Evolutionary conservation across 2,113 vertebrate species (phyloP), one percentile per base, ranked within the genome.

Genomic region (Tragelaphus strepsiceros): DNA sequence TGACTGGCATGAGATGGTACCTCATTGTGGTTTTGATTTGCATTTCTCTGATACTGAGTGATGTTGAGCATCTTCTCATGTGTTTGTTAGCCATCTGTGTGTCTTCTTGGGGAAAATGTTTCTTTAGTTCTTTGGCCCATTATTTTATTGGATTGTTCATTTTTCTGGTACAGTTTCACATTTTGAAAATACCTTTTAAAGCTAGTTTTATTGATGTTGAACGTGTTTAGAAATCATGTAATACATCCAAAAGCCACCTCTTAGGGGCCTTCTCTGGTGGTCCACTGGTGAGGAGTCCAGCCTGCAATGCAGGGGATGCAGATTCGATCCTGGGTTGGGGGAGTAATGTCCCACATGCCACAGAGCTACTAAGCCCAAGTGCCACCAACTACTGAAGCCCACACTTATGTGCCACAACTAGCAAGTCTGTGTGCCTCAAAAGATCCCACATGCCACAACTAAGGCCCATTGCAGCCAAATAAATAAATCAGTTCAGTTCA

Each of bases 131-230:
- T 71, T 35, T 35, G n/a, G 64, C 9, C 32, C 62, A 21, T 11
- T 71, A 22, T 71, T 67, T 35, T 1, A 71, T 35, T 71, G 64
- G n/a, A 35, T 12, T 71, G 19, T 35, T 71, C 17, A 21, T 71
- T 71, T 35, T 71, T 35, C 17, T 71, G 5, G n/a, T 71, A 67
- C 32, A 35, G 64, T 35, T 71, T 71, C 9, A 71, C n/a, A 71
- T 35, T 71, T 86, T 15, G 9, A 82, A 93, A 85, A 88, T 56
- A 21, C 49, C 81, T 84, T 95, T 83, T 82, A 81, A 96, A 97
- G 26, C n/a, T 71, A 46, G 51, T 86, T 62, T 93, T 88, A 24
- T 89, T 91, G 39, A 82, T 94, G 19, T 54, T 74, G 39, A 74
- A 81, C 84, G 6, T 82, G n/a, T 61, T 90, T 88, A 91, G 46